Base-by-base conservation (phyloP, 2,888 invertebrate species). In the Nematopogon swammerdamellus region DNA sequence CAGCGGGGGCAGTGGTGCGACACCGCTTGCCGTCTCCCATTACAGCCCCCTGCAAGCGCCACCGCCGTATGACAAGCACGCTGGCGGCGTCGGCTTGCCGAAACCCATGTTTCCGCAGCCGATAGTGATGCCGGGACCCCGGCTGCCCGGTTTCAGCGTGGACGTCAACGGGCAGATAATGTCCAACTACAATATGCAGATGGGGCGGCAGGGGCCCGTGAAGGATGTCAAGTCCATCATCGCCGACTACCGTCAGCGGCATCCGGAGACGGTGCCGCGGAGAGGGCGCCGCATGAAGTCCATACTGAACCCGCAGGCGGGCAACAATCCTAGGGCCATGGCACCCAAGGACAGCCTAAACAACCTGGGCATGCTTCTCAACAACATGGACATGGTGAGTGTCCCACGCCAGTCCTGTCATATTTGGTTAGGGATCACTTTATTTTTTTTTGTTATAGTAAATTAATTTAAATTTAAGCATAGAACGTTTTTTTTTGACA, bases 181-280 rank as follows among this genome's bases (percentile, higher is more conserved):
- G 1, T 55, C 62, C 0, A 84, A 84, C 52, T 79, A 62, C 44
- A 74, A 75, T 2, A 65, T 76, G 59, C 79, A 72, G 0, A 81
- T 81, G 70, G 89, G 89, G 0, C 77, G 88, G 1, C 90, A 90
- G 61, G 87, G 90, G 0, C 86, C 89, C 0, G 87, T 88, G n/a
- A 84, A 91, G 52, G 91, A 92, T 64, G 91, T 92, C 0, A 86
- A 89, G 63, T 88, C 90, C 3, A 89, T 92, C 50, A 90, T 91
- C 60, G 91, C 90, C 0, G 91, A 91, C 63, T 89, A 89, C 61
- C 82, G 90, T 55, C 87, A 88, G 55, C 79, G 87, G 55, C 89
- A 91, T 68, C 89, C 90, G 0, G 89, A 91, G 56, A 74, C 85
- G 3, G 85, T 88, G 1, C 89, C 89, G 0, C 70, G 88, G 56